Evolutionary conservation across 2,113 vertebrate genomes (phyloP).

Genomic region (Alectura lathami): DNA sequence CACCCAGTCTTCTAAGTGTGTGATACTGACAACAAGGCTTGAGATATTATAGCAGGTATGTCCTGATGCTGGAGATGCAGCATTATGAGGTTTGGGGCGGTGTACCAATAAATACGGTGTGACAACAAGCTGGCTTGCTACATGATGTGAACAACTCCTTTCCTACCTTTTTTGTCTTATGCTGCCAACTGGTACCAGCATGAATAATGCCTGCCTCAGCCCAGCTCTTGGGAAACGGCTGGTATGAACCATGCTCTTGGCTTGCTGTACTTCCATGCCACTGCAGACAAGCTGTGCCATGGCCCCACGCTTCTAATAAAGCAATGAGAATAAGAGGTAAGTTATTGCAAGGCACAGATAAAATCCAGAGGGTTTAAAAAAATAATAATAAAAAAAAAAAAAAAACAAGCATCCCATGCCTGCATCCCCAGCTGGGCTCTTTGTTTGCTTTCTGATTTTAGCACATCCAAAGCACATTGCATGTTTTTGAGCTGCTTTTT

Average conservation of each 20-base stretch:
- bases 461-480: background rate
- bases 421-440: background rate
- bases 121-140: background rate
- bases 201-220: accelerated
- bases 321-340: background rate
- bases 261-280: background rate
- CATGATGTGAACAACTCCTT: background rate
- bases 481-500: constrained; percentile 26
- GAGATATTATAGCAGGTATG: background rate
- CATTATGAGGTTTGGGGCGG: background rate
- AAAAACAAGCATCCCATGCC: accelerated
- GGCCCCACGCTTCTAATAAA: background rate
- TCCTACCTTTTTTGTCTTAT: background rate
- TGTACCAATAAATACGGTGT: background rate
- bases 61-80: background rate
- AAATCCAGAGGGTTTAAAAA: background rate
- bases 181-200: accelerated
- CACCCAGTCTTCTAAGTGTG: background rate
- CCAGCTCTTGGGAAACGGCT: background rate
- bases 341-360: background rate
- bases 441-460: background rate
- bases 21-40: background rate
- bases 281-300: background rate
- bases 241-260: background rate
- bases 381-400: background rate